Evolutionary conservation across 2,113 vertebrate species (phyloP).

Genomic region (Barnardius zonarius): DNA sequence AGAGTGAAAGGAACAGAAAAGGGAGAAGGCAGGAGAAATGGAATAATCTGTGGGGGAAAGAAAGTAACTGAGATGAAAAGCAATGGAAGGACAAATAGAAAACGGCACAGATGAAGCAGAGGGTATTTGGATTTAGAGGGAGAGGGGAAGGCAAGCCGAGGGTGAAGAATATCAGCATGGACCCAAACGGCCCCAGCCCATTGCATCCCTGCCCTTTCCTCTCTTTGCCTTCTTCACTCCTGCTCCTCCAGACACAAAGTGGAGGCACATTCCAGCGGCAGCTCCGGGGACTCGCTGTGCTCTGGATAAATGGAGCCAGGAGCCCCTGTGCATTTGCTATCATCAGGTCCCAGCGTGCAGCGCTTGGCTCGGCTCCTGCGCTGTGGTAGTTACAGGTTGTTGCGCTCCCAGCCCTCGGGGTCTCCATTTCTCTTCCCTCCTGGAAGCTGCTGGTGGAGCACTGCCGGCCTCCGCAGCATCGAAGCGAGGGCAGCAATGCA

Average conservation of each 20-base stretch:
- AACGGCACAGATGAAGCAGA: accelerated
- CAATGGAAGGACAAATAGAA: neutral
- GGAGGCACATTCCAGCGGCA: neutral
- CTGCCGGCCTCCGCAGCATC: accelerated
- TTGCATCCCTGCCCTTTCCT: accelerated
- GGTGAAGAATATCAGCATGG: accelerated
- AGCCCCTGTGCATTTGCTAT: neutral
- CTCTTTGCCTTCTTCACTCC: accelerated
- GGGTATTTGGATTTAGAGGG: neutral
- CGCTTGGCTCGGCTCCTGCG: neutral
- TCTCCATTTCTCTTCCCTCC: neutral
- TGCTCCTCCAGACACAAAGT: accelerated
- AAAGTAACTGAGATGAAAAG: neutral
- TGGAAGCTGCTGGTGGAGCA: neutral
- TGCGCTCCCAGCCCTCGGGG: neutral
- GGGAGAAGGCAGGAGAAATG: neutral
- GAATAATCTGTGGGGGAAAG: neutral
- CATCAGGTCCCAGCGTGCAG: neutral
- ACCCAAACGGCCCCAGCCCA: accelerated
- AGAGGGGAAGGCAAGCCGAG: neutral
- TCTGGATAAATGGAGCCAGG: neutral
- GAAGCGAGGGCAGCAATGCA: neutral
- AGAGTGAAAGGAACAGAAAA: neutral
- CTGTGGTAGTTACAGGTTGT: neutral
- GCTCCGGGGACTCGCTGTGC: neutral